A percentile compares a stretch with the other conserved stretches of the same genome.
These are phyloP conservation scores for Tenthredo amoena DNA, from an alignment of 2,888 invertebrate species.

Conservation along the genomic window DNA sequence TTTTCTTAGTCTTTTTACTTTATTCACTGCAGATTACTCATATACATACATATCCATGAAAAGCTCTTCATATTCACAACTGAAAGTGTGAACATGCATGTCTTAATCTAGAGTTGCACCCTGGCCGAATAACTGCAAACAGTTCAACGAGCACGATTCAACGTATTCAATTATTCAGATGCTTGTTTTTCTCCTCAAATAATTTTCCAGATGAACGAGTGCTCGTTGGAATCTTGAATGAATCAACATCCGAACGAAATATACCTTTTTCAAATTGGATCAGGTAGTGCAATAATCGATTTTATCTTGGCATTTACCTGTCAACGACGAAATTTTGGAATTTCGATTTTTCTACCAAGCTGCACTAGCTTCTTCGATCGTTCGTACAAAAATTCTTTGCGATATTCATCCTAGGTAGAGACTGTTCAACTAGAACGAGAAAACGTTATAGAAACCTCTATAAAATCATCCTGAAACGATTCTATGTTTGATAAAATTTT, in stretches of 20 bases:
- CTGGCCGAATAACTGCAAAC: not conserved
- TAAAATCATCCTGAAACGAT: not conserved
- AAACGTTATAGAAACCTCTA: not conserved
- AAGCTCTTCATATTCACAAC: not conserved
- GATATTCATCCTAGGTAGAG: not conserved
- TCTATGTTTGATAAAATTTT: not conserved
- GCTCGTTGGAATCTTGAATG: not conserved
- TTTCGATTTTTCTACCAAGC: no score
- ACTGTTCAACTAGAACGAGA: not conserved
- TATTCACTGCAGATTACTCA: not conserved
- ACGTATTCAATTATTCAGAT: not conserved
- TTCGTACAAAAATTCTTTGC: not conserved
- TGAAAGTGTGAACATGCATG: not conserved
- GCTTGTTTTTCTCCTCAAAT: not conserved
- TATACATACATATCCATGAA: not conserved
- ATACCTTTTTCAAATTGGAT: not conserved
- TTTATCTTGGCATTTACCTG: no score
- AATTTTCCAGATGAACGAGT: not conserved
- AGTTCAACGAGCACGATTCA: not conserved
- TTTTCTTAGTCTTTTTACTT: not conserved
- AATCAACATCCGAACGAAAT: not conserved
- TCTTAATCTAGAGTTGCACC: not conserved
- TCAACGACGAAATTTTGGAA: no score
- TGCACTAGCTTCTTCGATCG: not conserved
- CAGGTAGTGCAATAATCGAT: not conserved